Evolutionary conservation across 2,888 invertebrate genomes (phyloP).

Genomic region (Plutella xylostella): DNA sequence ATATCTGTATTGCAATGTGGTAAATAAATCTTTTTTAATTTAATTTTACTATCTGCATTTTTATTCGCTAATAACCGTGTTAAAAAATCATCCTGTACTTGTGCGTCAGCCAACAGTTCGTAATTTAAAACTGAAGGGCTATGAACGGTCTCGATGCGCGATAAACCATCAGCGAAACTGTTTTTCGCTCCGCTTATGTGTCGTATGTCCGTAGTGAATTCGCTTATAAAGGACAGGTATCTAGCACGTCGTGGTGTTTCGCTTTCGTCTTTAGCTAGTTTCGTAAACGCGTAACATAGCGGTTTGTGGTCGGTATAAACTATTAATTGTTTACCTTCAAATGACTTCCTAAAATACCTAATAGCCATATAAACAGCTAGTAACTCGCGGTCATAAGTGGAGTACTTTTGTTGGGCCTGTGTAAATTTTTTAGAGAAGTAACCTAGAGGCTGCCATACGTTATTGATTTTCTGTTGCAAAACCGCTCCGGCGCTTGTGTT

Average conservation of each 20-base stretch:
- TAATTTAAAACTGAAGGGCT: constrained; percentile 3
- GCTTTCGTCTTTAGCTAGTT: background rate
- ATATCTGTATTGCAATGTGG: background rate
- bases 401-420: constrained; percentile 1
- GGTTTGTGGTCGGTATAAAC: constrained; percentile 17
- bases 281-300: constrained; percentile 11
- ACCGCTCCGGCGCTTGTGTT: background rate
- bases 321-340: constrained; percentile 7
- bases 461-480: background rate
- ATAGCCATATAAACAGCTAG: constrained; percentile 4
- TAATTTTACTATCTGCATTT: background rate
- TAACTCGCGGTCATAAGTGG: constrained; percentile 7
- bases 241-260: constrained; percentile 11
- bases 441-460: background rate
- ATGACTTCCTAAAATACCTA: background rate
- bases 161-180: constrained; percentile 24
- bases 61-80: background rate
- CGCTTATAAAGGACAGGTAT: constrained; percentile 16
- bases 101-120: background rate
- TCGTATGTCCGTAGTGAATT: constrained; percentile 27
- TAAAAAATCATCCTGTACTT: background rate
- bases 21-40: background rate
- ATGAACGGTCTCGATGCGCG: constrained; percentile 14
- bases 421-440: constrained; percentile 3
- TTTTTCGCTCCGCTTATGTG: constrained; percentile 25